Conservation (phyloP, 2,888 invertebrate species). For the Oscheius sp. region DNA sequence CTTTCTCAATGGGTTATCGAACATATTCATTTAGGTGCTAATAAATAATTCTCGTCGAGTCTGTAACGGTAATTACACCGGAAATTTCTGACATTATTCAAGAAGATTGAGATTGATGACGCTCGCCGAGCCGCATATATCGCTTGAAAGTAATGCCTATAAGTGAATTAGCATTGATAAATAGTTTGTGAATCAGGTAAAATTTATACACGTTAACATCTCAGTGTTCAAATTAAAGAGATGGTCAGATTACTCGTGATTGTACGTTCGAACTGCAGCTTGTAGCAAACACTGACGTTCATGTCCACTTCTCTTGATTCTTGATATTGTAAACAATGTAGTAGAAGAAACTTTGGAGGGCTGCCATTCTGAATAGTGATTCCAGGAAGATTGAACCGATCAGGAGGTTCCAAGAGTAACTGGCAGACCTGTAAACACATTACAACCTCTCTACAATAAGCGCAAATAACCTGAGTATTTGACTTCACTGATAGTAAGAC, state of each 20-base stretch:
- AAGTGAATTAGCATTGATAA: background rate
- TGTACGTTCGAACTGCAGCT: constrained; percentile 27
- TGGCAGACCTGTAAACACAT: constrained; percentile 10
- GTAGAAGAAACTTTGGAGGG: constrained; percentile 9
- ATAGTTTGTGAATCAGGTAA: background rate
- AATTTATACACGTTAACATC: too few relatives aligned
- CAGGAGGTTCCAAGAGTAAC: background rate
- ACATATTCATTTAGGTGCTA: constrained; percentile 22
- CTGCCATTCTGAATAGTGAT: constrained; percentile 11
- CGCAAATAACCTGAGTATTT: constrained; percentile 3
- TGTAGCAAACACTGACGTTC: constrained; percentile 26
- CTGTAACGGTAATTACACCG: constrained; percentile 8
- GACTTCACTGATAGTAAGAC: constrained; percentile 10
- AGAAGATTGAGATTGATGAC: too few relatives aligned
- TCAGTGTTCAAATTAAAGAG: constrained; percentile 4
- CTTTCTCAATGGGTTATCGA: background rate
- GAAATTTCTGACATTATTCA: background rate
- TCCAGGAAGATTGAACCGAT: constrained; percentile 8
- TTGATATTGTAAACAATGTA: constrained; percentile 12
- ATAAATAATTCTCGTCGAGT: constrained; percentile 16
- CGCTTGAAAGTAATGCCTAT: too few relatives aligned
- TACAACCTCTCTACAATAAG: background rate
- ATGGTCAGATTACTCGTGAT: constrained; percentile 20
- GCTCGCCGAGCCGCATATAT: too few relatives aligned
- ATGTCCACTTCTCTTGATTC: constrained; percentile 31